Percentiles rank a stretch among this genome's conserved stretches.
phyloP scores from a whole-genome alignment of 1,140 invertebrate species.

The Sycobia sp. region DNA sequence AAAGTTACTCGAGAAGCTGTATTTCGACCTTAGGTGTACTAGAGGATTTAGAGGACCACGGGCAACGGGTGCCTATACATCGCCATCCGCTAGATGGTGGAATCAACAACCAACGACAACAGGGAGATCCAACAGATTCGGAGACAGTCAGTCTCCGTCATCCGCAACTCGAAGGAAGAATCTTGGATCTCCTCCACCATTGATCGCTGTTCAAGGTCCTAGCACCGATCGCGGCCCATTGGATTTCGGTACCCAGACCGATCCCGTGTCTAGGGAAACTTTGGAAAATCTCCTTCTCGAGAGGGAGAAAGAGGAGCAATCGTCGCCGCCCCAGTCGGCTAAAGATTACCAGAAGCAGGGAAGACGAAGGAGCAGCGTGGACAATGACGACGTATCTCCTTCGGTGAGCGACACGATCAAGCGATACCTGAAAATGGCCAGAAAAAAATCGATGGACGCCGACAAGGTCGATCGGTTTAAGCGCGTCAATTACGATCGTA shows the following conservation, averaged over 20 bases:
- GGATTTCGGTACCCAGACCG: constrained; percentile 68
- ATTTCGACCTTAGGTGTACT: constrained; percentile 73
- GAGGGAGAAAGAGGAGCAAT: constrained; percentile 45
- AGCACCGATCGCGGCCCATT: constrained; percentile 59
- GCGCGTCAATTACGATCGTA: constrained; percentile 85
- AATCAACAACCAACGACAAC: constrained; percentile 52
- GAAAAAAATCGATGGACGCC: constrained; percentile 81
- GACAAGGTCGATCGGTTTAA: constrained; percentile 83
- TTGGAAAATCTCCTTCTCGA: constrained; percentile 56
- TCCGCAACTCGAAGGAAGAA: constrained; percentile 40
- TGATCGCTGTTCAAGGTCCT: constrained; percentile 71
- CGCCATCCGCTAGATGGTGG: constrained; percentile 53
- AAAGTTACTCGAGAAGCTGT: constrained; percentile 72
- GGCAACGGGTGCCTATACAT: constrained; percentile 55
- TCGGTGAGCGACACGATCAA: constrained; percentile 86
- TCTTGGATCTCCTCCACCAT: constrained; percentile 66
- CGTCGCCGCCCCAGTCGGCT: constrained; percentile 39
- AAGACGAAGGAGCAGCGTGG: constrained; percentile 73
- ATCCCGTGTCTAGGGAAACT: constrained; percentile 63
- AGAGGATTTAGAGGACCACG: constrained; percentile 68
- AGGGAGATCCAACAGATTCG: constrained; percentile 17
- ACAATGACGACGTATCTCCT: constrained; percentile 82
- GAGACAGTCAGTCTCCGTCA: not conserved
- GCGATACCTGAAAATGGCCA: constrained; percentile 80
- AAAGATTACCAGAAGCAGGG: constrained; percentile 50